Evolutionary conservation across 1,140 invertebrate genomes (phyloP), one percentile per base, ranked within the genome.

Genomic region (Pseudomyrmex dendroicus): DNA sequence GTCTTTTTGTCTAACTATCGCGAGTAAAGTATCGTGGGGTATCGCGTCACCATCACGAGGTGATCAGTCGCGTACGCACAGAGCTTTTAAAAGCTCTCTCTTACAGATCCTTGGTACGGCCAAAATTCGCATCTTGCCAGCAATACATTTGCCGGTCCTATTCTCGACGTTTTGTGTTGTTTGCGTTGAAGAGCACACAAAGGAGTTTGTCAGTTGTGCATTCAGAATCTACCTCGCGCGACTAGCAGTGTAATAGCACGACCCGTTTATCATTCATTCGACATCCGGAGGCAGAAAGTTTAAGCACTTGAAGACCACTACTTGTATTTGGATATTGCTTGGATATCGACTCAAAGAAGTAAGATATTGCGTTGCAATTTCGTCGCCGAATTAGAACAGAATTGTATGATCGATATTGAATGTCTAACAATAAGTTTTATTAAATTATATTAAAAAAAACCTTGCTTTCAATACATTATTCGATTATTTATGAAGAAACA

Each of bases 1-100:
- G 61, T 44, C 48, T 91, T 86, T 89, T 91, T 89, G 56, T 78
- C 90, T 87, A 91, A 86, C 89, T 83, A 84, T 77, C 85, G 87
- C 59, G 74, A 82, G 56, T 73, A 80, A 35, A 77, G 84, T 70
- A 80, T 82, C 86, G 76, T 68, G 82, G 66, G 44, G 67, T 70
- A 86, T 76, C 89, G 85, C 66, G 77, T 73, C 76, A 84, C 77
- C 70, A 35, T 35, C 35, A 74, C 73, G 50, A 57, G 57, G 44
- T 59, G 77, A 86, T 87, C 86, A 86, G 85, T 87, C 73, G 85
- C 56, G 35, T 35, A 63, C 89, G 68, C 83, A 70, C 66, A 57
- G 20, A 84, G 68, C 74, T 63, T 50, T 56, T 72, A 63, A 72
- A 46, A 73, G 52, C 80, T 46, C 20, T 84, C 35, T 84, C 35